Conservation (phyloP, 2,797 vertebrate genomes). For the Psittacula echo region DNA sequence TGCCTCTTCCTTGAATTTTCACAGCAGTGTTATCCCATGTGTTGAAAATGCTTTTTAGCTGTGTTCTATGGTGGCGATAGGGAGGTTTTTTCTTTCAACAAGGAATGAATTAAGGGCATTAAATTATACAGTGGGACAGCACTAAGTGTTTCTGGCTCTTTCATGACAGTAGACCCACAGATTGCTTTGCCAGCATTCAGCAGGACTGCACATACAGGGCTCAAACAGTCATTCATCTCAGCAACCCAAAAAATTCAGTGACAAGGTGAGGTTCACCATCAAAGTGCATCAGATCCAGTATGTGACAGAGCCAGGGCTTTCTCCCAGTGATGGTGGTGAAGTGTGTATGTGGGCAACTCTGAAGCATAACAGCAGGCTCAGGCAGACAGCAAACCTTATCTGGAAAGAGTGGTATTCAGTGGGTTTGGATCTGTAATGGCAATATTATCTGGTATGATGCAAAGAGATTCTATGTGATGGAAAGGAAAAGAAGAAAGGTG, state of each 20-base stretch:
- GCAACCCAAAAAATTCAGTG: not conserved
- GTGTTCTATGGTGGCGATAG: not conserved
- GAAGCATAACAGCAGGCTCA: not conserved
- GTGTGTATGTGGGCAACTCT: accelerated
- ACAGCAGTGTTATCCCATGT: not conserved
- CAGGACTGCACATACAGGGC: not conserved
- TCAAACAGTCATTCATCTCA: not conserved
- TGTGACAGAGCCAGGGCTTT: not conserved
- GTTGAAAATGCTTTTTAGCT: not conserved
- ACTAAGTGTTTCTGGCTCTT: not conserved
- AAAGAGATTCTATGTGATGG: not conserved
- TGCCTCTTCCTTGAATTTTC: not conserved
- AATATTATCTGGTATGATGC: not conserved
- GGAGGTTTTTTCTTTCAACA: not conserved
- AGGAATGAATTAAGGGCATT: not conserved
- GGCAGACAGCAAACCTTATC: not conserved
- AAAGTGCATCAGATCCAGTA: not conserved
- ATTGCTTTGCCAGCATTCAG: not conserved
- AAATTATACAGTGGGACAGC: not conserved
- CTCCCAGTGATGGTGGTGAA: not conserved
- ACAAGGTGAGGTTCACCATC: not conserved
- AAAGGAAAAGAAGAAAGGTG: not conserved
- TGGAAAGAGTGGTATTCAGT: not conserved
- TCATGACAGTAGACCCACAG: not conserved
- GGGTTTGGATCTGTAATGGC: not conserved